Evolutionary conservation across 2,888 invertebrate genomes (phyloP).

Genomic region (Xestia ashworthii): DNA sequence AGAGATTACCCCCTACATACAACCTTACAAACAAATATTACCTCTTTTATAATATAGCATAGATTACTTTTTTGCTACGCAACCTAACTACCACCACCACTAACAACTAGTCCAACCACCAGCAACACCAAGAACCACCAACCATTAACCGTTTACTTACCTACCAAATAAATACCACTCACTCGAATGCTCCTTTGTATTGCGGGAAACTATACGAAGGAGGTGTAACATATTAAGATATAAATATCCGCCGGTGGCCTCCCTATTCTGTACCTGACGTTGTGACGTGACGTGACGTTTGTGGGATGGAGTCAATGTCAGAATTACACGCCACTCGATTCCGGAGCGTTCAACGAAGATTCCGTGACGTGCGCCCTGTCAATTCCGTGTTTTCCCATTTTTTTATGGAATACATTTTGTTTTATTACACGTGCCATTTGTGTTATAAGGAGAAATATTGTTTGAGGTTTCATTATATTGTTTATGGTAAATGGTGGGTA

Average conservation of each 20-base stretch:
- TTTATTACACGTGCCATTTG: constrained; percentile 12
- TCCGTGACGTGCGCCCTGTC: constrained; percentile 56
- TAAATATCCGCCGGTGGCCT: constrained; percentile 47
- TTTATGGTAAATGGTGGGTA: background rate
- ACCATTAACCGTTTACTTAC: background rate
- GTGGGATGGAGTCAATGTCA: constrained; percentile 76
- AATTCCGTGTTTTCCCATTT: constrained; percentile 45
- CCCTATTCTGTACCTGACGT: constrained; percentile 72
- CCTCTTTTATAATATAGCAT: too few relatives aligned
- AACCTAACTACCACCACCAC: background rate
- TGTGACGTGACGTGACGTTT: constrained; percentile 81
- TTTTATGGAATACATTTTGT: constrained; percentile 19
- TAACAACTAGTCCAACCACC: background rate
- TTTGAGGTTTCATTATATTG: background rate
- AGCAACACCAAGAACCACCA: background rate
- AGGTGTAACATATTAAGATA: constrained; percentile 50
- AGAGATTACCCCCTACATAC: too few relatives aligned
- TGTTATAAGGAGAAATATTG: background rate
- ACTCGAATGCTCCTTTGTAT: background rate
- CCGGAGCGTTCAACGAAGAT: constrained; percentile 66
- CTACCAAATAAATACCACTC: background rate
- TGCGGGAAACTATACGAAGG: constrained; percentile 11
- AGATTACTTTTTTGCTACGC: background rate
- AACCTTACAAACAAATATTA: too few relatives aligned
- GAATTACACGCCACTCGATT: constrained; percentile 79